A percentile compares a stretch with the other conserved stretches of the same genome.
Conservation (phyloP, 2,113 vertebrate genomes). For the Accipiter cooperii region DNA sequence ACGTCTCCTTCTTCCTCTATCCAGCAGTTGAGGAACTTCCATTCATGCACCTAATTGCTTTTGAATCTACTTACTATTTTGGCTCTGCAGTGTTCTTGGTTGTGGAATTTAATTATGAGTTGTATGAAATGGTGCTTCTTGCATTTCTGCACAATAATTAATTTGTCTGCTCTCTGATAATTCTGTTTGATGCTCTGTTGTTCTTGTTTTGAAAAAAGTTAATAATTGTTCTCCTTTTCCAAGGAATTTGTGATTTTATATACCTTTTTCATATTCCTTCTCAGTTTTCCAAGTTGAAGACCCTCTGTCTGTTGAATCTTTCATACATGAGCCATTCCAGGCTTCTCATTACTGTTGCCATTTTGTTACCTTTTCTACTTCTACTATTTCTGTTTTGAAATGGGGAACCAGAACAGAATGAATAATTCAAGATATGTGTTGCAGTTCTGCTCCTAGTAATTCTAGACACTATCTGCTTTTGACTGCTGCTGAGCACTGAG, state of each 20-base stretch:
- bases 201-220: not conserved
- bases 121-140: not conserved
- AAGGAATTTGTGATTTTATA: not conserved
- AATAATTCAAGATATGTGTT: not conserved
- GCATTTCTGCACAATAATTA: not conserved
- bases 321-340: not conserved
- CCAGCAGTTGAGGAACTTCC: not conserved
- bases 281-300: not conserved
- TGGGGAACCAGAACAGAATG: not conserved
- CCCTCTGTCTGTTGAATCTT: not conserved
- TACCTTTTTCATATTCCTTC: not conserved
- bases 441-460: not conserved
- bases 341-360: not conserved
- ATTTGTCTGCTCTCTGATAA: not conserved
- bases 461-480: not conserved
- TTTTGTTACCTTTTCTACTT: not conserved
- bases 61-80: not conserved
- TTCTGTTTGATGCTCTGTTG: not conserved
- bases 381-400: constrained; percentile 29
- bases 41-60: not conserved
- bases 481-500: not conserved
- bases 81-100: not conserved
- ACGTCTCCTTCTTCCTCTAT: not conserved
- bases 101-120: not conserved
- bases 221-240: not conserved